Percentiles rank a stretch among this genome's conserved stretches.
phyloP scores from a whole-genome alignment of 2,888 invertebrate genomes.

The Tromatobia lineatoria region DNA sequence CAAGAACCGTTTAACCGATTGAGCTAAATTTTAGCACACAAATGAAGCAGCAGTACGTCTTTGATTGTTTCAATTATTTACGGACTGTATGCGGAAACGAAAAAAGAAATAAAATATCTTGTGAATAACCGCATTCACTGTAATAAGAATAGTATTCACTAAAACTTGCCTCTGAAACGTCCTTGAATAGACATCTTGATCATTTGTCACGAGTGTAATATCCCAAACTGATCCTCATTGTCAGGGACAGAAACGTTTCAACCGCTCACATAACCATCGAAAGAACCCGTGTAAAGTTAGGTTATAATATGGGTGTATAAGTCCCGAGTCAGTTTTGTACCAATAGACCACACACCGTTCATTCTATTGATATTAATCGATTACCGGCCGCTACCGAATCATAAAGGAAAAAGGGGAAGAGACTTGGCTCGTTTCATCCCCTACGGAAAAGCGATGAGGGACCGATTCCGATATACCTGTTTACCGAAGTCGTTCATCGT shows the following conservation, averaged over 20 bases:
- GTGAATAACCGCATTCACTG: no score
- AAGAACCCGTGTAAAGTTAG: neutral
- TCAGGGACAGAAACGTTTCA: slow-evolving; percentile 25
- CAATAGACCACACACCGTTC: slow-evolving; percentile 74
- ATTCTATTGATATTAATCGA: slow-evolving; percentile 85
- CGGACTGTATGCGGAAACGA: no score
- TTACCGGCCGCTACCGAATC: slow-evolving; percentile 63
- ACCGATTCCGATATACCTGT: slow-evolving; percentile 65
- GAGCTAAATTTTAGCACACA: no score
- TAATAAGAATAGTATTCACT: neutral
- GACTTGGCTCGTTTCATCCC: slow-evolving; percentile 60
- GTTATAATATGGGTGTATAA: slow-evolving; percentile 14
- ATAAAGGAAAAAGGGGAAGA: slow-evolving; percentile 16
- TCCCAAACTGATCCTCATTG: neutral
- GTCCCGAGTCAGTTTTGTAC: slow-evolving; percentile 44
- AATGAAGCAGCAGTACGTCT: no score
- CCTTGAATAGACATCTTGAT: neutral
- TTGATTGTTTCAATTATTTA: no score
- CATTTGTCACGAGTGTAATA: slow-evolving; percentile 3
- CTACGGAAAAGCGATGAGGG: slow-evolving; percentile 50
- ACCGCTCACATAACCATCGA: slow-evolving; percentile 33
- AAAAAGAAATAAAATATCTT: no score
- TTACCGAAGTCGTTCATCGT: slow-evolving; percentile 60
- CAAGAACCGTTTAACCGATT: no score
- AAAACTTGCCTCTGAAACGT: neutral